phyloP scores from a whole-genome alignment of 2,113 vertebrate species.

The Acinonyx jubatus region DNA sequence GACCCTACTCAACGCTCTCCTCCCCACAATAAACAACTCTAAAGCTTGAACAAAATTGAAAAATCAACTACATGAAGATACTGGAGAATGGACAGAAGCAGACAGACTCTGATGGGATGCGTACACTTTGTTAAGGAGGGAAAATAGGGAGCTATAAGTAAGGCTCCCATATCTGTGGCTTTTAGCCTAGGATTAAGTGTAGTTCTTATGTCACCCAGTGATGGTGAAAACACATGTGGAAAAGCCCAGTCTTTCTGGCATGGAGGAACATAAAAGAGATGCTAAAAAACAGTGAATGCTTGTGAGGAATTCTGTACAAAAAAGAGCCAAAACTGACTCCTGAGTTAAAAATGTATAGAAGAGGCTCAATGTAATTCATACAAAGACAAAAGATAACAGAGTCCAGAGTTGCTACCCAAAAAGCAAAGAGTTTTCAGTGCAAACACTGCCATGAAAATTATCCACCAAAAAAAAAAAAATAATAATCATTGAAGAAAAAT shows the following conservation, averaged over 20 bases:
- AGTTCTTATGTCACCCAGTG: background rate
- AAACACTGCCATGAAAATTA: background rate
- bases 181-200: background rate
- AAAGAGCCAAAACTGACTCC: background rate
- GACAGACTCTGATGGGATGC: background rate
- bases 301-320: background rate
- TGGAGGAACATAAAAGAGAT: conserved; percentile 36
- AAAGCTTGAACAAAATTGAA: background rate
- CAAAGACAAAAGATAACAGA: conserved; percentile 4
- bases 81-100: background rate
- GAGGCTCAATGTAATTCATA: background rate
- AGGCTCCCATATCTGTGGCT: background rate
- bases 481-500: conserved; percentile 13
- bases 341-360: background rate
- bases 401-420: background rate
- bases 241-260: background rate
- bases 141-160: background rate
- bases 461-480: conserved; percentile 20
- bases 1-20: background rate
- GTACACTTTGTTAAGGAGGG: background rate
- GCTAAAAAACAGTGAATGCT: background rate
- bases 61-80: background rate
- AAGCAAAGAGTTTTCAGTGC: background rate
- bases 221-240: background rate
- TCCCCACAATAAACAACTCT: background rate